Evolutionary conservation across 2,797 vertebrate genomes (phyloP).

Genomic region (Halcyon chelicuti): DNA sequence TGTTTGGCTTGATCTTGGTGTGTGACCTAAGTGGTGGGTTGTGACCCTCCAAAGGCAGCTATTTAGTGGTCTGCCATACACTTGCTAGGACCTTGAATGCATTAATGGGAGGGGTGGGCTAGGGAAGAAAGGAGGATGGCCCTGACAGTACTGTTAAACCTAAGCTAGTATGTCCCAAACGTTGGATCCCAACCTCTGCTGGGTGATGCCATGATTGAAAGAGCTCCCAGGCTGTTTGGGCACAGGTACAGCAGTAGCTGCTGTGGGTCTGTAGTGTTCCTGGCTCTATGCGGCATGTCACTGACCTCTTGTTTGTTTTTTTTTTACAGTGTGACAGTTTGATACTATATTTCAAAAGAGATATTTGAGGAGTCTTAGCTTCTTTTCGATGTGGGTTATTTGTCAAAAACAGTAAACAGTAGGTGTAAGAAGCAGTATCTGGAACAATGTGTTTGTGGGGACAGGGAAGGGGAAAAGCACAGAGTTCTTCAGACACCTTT

Average conservation of each 20-base stretch:
- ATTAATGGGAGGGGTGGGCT: neutral
- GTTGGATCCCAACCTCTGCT: neutral
- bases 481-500: neutral
- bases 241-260: neutral
- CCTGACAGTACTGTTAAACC: neutral
- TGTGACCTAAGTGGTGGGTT: neutral
- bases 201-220: neutral
- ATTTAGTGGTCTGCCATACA: neutral
- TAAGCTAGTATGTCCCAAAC: neutral
- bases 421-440: neutral
- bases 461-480: neutral
- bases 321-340: neutral
- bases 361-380: neutral
- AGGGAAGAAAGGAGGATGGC: neutral
- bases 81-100: neutral
- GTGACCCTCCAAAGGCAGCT: neutral
- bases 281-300: neutral
- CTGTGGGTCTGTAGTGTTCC: accelerated
- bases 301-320: neutral
- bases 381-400: neutral
- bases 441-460: neutral
- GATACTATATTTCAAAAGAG: neutral
- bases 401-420: neutral
- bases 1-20: neutral
- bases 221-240: neutral